Conservation (phyloP, 2,113 vertebrate species). For the Takifugu flavidus region DNA sequence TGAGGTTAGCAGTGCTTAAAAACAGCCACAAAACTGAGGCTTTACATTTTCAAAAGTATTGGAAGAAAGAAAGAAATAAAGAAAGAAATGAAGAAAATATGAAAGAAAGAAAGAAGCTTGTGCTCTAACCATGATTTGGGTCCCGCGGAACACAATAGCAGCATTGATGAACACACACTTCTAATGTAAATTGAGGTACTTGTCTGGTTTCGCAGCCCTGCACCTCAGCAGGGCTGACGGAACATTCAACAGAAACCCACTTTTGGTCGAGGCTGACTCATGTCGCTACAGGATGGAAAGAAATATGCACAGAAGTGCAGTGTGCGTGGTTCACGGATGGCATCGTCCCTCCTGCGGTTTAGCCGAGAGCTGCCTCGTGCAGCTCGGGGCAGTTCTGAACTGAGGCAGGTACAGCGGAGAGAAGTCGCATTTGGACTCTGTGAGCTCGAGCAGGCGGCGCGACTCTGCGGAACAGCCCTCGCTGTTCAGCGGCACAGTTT, state of each 20-base stretch:
- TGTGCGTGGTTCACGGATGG: slow-evolving; percentile 26
- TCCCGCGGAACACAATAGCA: slow-evolving; percentile 43
- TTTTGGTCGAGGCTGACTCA: slow-evolving; percentile 10
- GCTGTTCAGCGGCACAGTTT: slow-evolving; percentile 29
- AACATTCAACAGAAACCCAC: slow-evolving; percentile 16
- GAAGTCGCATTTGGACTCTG: slow-evolving; percentile 21
- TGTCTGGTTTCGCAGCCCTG: slow-evolving; percentile 11
- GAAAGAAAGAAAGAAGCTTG: slow-evolving; percentile 36
- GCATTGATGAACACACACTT: slow-evolving; percentile 34
- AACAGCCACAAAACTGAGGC: neutral
- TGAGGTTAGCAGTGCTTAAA: slow-evolving; percentile 9
- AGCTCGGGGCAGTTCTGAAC: slow-evolving; percentile 69
- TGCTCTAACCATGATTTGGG: slow-evolving; percentile 10
- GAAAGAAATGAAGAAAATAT: slow-evolving; percentile 40
- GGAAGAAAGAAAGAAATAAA: slow-evolving; percentile 38
- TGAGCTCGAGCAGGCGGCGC: slow-evolving; percentile 33
- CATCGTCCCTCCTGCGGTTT: slow-evolving; percentile 44
- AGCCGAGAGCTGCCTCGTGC: slow-evolving; percentile 55
- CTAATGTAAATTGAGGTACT: slow-evolving; percentile 16
- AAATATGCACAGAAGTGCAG: neutral
- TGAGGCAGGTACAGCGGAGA: slow-evolving; percentile 85
- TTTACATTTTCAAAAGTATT: slow-evolving; percentile 3
- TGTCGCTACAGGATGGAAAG: neutral
- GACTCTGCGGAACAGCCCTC: slow-evolving; percentile 52
- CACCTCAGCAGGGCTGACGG: neutral